Base-by-base conservation (phyloP, 1,140 invertebrate genomes). In the Holotrichia oblita region DNA sequence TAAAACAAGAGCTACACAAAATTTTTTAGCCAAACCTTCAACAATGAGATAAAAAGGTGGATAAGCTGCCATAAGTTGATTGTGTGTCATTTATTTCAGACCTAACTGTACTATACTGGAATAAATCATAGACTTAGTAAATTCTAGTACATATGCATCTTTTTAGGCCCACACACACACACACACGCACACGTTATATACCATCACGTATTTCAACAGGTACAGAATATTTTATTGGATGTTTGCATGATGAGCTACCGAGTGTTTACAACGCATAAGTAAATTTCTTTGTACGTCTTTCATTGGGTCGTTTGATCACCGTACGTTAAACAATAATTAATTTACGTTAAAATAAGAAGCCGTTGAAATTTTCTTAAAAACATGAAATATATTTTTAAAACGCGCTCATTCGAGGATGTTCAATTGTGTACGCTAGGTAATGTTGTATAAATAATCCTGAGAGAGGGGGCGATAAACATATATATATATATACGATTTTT, bases 321-420 rank as follows among this genome's bases (percentile, higher is more conserved):
- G 48, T 55, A 55, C n/a, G 48, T 17, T 17, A 55, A 55, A 55
- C 48, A 55, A 55, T 55, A 55, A 55, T 55, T 55, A 55, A 55
- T 55, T 55, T 17, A 55, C 48, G 48, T 55, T 55, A 55, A 55
- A 55, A 55, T 55, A 55, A 55, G 48, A 55, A 55, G 48, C 48
- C 48, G 48, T 55, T 55, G 48, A 55, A 55, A 55, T 17, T 55
- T 55, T 17, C 14, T 55, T 34, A 34, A 17, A 14, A 17, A 17
- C 48, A 55, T 55, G 17, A 55, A 55, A 55, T 55, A 55, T 55
- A 55, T 55, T 55, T 55, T 55, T 55, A 55, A 55, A 55, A 55
- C 48, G 48, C 48, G 48, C 27, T 55, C 48, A 55, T 55, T 17
- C 14, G 7, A 55, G 14, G 6, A 17, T 17, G 14, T 17, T 14